A percentile compares a stretch with the other conserved stretches of the same genome.
phyloP scores from a whole-genome alignment of 2,888 invertebrate species.

The Didymodactylos carnosus region DNA sequence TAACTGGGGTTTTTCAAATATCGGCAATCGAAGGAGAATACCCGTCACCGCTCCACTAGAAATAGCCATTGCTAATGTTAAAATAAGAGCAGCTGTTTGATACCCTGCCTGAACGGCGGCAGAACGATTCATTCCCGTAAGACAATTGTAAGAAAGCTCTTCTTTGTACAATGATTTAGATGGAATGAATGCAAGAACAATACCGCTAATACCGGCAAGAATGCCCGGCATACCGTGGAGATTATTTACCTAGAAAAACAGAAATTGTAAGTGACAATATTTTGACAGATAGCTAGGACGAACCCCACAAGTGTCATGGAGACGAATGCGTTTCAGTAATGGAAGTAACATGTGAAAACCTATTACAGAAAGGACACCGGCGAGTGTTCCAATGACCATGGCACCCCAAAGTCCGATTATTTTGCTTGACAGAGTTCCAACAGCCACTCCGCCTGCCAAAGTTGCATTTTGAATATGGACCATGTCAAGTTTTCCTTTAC shows the following conservation, averaged over 20 bases:
- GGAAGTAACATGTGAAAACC: conserved; percentile 5
- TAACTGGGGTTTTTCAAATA: not conserved
- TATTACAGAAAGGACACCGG: conserved; percentile 8
- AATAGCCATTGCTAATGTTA: conserved; percentile 41
- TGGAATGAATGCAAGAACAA: not conserved
- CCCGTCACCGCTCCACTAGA: conserved; percentile 24
- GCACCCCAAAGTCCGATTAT: conserved; percentile 5
- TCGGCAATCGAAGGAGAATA: conserved; percentile 13
- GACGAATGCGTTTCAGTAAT: not conserved
- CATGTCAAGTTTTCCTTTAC: conserved; percentile 20
- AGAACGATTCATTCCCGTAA: conserved; percentile 38
- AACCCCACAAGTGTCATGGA: conserved; percentile 8
- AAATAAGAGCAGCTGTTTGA: conserved; percentile 51
- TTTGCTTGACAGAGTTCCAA: conserved; percentile 6
- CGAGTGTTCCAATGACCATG: conserved; percentile 8
- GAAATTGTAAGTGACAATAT: not conserved
- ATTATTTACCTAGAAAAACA: conserved; percentile 5
- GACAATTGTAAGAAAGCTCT: not conserved
- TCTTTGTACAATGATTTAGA: not conserved
- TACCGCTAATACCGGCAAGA: conserved; percentile 5
- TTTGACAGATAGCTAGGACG: not conserved
- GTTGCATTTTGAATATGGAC: conserved; percentile 13
- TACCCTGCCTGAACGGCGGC: conserved; percentile 51
- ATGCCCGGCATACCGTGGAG: conserved; percentile 13
- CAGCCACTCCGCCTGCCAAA: conserved; percentile 13